Evolutionary conservation across 2,797 vertebrate genomes (phyloP).

Genomic region (Salarias fasciatus): DNA sequence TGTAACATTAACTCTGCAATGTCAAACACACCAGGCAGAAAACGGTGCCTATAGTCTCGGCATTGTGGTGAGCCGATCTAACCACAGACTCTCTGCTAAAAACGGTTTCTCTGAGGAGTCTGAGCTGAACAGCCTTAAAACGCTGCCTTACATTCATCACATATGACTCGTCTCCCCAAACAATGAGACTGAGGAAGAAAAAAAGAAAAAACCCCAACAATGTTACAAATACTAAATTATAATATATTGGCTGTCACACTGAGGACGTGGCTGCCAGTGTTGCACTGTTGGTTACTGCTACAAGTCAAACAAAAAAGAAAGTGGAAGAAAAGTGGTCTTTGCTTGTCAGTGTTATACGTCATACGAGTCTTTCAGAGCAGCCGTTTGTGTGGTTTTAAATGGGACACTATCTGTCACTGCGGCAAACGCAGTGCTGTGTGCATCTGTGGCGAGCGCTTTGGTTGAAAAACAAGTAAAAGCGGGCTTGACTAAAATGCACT

Average conservation of each 20-base stretch:
- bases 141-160: neutral
- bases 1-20: slow-evolving; percentile 15
- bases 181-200: neutral
- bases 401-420: neutral
- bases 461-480: too few relatives aligned
- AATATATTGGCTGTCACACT: neutral
- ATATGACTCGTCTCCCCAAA: neutral
- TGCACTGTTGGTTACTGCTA: too few relatives aligned
- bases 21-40: slow-evolving; percentile 10
- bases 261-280: neutral
- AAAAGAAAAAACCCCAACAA: too few relatives aligned
- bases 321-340: too few relatives aligned
- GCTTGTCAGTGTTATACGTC: neutral
- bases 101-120: neutral
- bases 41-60: neutral
- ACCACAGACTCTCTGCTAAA: slow-evolving; percentile 1
- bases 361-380: neutral
- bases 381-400: neutral
- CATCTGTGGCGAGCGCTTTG: too few relatives aligned
- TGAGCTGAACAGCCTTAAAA: neutral
- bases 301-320: too few relatives aligned
- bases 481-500: too few relatives aligned
- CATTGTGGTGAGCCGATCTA: slow-evolving; percentile 4
- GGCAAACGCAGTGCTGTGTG: neutral
- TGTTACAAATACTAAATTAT: neutral